Evolutionary conservation across 2,888 invertebrate species (phyloP).

Genomic region (Drosophila mettleri): DNA sequence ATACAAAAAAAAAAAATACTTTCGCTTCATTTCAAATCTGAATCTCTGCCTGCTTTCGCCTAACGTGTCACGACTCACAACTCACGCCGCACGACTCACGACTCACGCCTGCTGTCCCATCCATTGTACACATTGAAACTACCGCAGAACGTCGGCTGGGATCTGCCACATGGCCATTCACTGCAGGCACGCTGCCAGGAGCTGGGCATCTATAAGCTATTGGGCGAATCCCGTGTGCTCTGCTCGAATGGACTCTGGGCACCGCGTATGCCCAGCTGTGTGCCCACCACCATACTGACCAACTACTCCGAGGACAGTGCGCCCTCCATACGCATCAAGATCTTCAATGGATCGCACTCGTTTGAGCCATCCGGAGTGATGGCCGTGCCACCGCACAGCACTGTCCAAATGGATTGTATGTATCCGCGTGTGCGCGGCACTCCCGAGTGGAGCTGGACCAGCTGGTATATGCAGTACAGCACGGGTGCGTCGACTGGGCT

Average conservation of each 20-base stretch:
- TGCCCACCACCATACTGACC: constrained; percentile 93
- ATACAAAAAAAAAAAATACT: constrained; percentile 5
- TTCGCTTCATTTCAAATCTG: constrained; percentile 42
- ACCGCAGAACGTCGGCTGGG: constrained; percentile 87
- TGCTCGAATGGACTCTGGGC: constrained; percentile 94
- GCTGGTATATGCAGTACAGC: constrained; percentile 91
- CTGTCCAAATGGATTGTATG: constrained; percentile 93
- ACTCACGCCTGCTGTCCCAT: constrained; percentile 13
- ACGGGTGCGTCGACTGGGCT: constrained; percentile 87
- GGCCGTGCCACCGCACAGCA: constrained; percentile 91
- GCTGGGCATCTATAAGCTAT: constrained; percentile 93
- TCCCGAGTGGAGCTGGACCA: constrained; percentile 96
- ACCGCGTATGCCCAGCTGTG: constrained; percentile 91
- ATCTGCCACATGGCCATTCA: constrained; percentile 91
- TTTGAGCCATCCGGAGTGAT: constrained; percentile 92
- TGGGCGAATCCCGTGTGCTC: constrained; percentile 90
- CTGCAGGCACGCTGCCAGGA: constrained; percentile 92
- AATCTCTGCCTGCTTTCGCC: constrained; percentile 32
- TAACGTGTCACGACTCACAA: constrained; percentile 24
- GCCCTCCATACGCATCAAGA: constrained; percentile 91
- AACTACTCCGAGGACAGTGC: constrained; percentile 95
- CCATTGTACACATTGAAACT: constrained; percentile 21
- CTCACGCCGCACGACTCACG: constrained; percentile 22
- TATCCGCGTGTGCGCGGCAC: constrained; percentile 91
- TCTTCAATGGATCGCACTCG: constrained; percentile 92